Conservation (phyloP, 1,140 invertebrate genomes). For the Mya arenaria region DNA sequence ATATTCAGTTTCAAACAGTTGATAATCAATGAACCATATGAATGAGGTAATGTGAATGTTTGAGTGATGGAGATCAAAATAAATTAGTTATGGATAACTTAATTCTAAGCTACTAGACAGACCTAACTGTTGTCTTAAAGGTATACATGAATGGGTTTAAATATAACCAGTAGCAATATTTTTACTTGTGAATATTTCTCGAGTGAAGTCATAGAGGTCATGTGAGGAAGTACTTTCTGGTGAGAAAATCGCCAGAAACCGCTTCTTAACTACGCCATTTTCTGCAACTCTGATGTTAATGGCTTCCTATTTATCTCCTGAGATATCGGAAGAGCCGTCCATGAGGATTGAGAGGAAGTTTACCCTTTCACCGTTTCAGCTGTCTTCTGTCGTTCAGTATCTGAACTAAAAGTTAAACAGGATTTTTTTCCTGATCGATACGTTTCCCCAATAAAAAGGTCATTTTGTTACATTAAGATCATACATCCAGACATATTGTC, state of each 20-base stretch:
- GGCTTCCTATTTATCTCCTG: conserved; percentile 49
- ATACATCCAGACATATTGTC: conserved; percentile 27
- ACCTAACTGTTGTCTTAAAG: too few relatives aligned
- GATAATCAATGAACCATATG: not conserved
- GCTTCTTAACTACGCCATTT: conserved; percentile 17
- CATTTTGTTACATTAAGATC: conserved; percentile 20
- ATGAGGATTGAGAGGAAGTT: conserved; percentile 53
- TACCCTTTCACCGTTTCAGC: not conserved
- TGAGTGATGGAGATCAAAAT: not conserved
- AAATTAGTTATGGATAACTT: not conserved
- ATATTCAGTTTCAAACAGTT: not conserved
- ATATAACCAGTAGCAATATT: conserved; percentile 27
- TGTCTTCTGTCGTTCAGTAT: conserved; percentile 17
- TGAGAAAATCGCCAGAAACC: conserved; percentile 40
- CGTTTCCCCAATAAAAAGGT: conserved; percentile 11
- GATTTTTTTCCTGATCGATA: conserved; percentile 30
- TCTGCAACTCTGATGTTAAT: conserved; percentile 26
- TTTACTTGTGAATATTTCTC: not conserved
- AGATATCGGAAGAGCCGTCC: conserved; percentile 53
- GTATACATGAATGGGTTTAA: not conserved
- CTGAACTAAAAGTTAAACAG: not conserved
- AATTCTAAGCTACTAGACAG: not conserved
- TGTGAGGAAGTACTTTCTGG: conserved; percentile 30
- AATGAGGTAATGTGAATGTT: conserved; percentile 1
- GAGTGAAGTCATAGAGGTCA: conserved; percentile 28